phyloP scores from a whole-genome alignment of 2,113 vertebrate species.

The Gymnarchus niloticus region DNA sequence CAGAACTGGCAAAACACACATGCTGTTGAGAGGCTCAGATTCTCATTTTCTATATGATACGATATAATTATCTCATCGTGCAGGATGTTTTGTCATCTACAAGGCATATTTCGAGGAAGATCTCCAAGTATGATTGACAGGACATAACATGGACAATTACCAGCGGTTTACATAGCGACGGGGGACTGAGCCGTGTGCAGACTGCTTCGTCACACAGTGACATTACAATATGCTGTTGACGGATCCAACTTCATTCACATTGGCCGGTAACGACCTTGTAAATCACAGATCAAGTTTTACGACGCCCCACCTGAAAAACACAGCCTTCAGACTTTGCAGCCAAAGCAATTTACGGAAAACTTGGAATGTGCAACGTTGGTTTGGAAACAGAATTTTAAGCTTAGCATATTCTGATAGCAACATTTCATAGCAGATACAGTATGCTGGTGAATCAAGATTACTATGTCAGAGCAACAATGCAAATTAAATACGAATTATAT shows the following conservation, averaged over 20 bases:
- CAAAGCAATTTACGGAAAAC: slow-evolving; percentile 21
- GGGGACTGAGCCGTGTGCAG: slow-evolving; percentile 60
- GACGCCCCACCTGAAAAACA: slow-evolving; percentile 39
- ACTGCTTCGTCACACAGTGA: slow-evolving; percentile 56
- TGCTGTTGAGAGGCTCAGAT: neutral
- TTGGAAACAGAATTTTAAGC: neutral
- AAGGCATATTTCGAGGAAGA: slow-evolving; percentile 18
- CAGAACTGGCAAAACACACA: neutral
- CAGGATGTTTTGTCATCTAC: neutral
- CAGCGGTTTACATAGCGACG: slow-evolving; percentile 57
- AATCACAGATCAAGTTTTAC: slow-evolving; percentile 47
- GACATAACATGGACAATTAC: slow-evolving; percentile 65
- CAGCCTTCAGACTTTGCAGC: slow-evolving; percentile 7
- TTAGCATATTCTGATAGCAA: neutral
- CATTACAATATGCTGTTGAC: slow-evolving; percentile 60
- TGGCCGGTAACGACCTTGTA: slow-evolving; percentile 49
- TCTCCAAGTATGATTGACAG: slow-evolving; percentile 64
- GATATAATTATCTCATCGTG: slow-evolving; percentile 9
- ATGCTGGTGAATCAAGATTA: neutral
- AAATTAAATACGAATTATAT: neutral
- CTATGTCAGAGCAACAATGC: neutral
- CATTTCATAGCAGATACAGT: neutral
- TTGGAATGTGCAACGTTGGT: neutral
- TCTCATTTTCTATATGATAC: neutral
- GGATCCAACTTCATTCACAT: slow-evolving; percentile 44